Conservation (phyloP, 2,888 invertebrate species). For the Ophion obscuratus region DNA sequence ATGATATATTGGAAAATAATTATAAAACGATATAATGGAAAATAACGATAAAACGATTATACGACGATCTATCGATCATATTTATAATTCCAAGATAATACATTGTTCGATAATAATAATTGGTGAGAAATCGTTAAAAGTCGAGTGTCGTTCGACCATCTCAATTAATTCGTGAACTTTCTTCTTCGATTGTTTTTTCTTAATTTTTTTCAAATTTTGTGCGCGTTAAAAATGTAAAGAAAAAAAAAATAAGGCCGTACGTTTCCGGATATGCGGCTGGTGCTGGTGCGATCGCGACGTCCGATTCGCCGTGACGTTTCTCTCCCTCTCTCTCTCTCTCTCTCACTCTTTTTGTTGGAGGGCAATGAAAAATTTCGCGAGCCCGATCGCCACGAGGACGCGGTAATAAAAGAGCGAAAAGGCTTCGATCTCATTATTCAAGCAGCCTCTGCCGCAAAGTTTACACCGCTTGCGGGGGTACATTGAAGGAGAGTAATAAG, state of each 20-base stretch:
- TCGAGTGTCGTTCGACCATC: constrained; percentile 45
- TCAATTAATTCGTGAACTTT: neutral
- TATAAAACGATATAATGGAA: neutral
- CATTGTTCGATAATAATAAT: neutral
- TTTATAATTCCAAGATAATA: neutral
- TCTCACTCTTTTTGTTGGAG: neutral
- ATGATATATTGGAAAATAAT: neutral
- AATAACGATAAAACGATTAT: neutral
- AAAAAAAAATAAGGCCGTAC: neutral
- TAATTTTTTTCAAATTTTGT: neutral
- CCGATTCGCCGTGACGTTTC: neutral
- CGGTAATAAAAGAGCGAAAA: constrained; percentile 28
- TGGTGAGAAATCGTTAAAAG: neutral
- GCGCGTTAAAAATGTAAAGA: neutral
- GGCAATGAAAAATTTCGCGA: constrained; percentile 36
- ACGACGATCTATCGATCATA: constrained; percentile 23
- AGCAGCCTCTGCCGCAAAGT: constrained; percentile 1
- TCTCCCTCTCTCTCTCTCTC: neutral
- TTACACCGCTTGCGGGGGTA: constrained; percentile 14
- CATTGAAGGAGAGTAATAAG: constrained; percentile 11
- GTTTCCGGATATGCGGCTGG: neutral
- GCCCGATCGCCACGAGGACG: neutral
- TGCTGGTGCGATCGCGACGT: constrained; percentile 4
- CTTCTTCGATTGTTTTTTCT: neutral
- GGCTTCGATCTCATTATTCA: constrained; percentile 28